Evolutionary conservation across 2,797 vertebrate species (phyloP).

Genomic region (Sciurus vulgaris): DNA sequence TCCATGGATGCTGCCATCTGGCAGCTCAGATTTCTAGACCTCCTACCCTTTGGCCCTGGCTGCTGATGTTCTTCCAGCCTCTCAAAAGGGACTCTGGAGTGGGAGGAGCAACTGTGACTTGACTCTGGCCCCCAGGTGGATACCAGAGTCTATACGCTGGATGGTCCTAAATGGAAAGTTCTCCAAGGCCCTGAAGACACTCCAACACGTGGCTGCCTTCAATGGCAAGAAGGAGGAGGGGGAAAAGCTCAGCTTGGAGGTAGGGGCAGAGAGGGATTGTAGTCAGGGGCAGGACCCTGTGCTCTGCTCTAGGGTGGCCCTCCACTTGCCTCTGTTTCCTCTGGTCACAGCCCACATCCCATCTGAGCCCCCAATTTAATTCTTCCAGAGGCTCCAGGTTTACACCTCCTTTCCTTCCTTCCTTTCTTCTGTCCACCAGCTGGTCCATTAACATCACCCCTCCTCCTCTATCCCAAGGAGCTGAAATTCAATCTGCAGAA

Average conservation of each 20-base stretch:
- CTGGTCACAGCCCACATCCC: background rate
- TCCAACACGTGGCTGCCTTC: conserved; percentile 80
- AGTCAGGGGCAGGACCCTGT: background rate
- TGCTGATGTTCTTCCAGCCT: background rate
- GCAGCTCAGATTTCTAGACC: background rate
- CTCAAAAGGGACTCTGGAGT: background rate
- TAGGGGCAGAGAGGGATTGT: background rate
- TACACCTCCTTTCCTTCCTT: background rate
- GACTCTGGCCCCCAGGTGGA: conserved; percentile 81
- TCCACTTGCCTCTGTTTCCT: background rate
- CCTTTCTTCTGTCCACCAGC: background rate
- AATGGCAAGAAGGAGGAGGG: conserved; percentile 83
- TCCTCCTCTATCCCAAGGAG: conserved; percentile 72
- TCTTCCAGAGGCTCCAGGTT: background rate
- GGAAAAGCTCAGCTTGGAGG: conserved; percentile 82
- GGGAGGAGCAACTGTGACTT: background rate
- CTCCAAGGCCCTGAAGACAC: conserved; percentile 78
- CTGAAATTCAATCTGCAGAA: conserved; percentile 81
- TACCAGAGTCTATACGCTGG: conserved; percentile 86
- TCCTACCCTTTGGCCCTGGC: background rate
- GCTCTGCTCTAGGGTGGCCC: background rate
- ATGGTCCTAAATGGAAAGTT: conserved; percentile 80
- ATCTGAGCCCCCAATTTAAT: background rate
- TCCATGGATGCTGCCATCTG: background rate
- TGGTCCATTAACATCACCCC: background rate